Evolutionary conservation across 2,797 vertebrate species (phyloP).

Genomic region (Myotis pilosus): DNA sequence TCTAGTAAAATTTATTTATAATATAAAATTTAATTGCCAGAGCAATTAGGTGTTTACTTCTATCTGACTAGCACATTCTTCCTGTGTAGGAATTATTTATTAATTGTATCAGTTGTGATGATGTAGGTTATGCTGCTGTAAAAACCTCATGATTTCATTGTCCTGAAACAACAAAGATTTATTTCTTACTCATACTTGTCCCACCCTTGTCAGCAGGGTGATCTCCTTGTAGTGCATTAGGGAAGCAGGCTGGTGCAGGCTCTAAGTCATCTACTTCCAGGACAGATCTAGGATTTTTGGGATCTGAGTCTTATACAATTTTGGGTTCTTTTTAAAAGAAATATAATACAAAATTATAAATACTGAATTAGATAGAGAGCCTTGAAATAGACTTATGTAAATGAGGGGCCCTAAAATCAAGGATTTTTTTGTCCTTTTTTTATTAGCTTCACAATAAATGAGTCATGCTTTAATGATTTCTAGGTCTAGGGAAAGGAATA

Average conservation of each 20-base stretch:
- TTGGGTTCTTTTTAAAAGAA: background rate
- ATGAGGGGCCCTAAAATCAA: background rate
- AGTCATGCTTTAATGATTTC: background rate
- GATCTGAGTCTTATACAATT: background rate
- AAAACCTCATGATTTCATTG: background rate
- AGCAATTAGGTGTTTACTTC: background rate
- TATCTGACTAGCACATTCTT: background rate
- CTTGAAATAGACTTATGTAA: background rate
- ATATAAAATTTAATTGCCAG: background rate
- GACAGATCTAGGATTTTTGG: background rate
- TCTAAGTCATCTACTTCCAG: background rate
- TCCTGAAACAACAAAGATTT: background rate
- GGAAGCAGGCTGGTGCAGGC: background rate
- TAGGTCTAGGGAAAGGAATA: background rate
- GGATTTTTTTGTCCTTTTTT: background rate
- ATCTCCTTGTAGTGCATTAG: background rate
- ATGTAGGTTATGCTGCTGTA: background rate
- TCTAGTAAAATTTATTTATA: background rate
- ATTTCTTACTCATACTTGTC: background rate
- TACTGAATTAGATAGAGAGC: background rate
- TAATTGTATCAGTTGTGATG: background rate
- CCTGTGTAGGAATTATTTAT: background rate
- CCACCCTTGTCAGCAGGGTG: background rate
- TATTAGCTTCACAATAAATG: background rate
- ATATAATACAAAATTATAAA: background rate